Conservation (phyloP, 1,140 invertebrate species). For the Heliconius himera region DNA sequence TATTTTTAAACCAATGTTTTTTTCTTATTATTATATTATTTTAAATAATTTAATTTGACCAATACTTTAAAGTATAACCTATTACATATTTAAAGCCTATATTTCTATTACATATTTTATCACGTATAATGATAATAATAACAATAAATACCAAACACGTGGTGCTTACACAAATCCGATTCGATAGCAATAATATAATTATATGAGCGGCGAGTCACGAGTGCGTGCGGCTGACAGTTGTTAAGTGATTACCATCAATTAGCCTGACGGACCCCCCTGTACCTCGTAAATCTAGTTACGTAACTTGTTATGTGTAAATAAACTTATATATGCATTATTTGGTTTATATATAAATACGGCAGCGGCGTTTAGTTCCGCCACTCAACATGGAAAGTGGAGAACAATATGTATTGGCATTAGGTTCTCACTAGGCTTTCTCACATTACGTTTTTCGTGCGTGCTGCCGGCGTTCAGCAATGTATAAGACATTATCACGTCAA, state of each 20-base stretch:
- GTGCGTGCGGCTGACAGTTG: conserved; percentile 11
- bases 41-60: too few relatives aligned
- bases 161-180: neutral
- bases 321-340: neutral
- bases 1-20: too few relatives aligned
- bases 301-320: neutral
- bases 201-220: conserved; percentile 1
- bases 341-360: neutral
- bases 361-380: too few relatives aligned
- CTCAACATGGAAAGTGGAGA: too few relatives aligned
- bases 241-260: conserved; percentile 15
- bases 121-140: neutral
- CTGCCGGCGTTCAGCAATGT: too few relatives aligned
- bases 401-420: too few relatives aligned
- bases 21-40: too few relatives aligned
- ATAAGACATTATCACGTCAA: too few relatives aligned
- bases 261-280: neutral
- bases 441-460: too few relatives aligned
- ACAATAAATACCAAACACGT: neutral
- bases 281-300: conserved; percentile 1
- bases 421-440: too few relatives aligned
- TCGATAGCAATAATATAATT: conserved; percentile 2
- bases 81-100: neutral
- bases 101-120: neutral
- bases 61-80: too few relatives aligned